Conservation (phyloP, 2,888 invertebrate genomes). For the Cephus spinipes region DNA sequence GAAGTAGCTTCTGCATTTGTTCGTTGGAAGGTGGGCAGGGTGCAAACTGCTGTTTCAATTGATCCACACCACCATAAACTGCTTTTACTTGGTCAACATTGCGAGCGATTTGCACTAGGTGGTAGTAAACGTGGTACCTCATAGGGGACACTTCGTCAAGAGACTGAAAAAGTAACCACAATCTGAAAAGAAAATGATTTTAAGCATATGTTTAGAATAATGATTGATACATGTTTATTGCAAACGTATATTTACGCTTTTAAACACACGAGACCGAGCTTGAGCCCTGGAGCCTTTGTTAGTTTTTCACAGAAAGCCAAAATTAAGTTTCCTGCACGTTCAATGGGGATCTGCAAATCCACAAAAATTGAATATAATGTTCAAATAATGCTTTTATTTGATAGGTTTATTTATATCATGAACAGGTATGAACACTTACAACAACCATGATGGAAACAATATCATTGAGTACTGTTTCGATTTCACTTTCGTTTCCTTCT, state of each 20-base stretch:
- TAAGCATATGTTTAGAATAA: slow-evolving; percentile 46
- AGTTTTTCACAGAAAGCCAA: slow-evolving; percentile 93
- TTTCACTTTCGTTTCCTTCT: slow-evolving; percentile 86
- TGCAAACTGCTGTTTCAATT: slow-evolving; percentile 83
- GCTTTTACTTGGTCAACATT: slow-evolving; percentile 87
- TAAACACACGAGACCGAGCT: slow-evolving; percentile 83
- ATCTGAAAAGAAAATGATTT: slow-evolving; percentile 69
- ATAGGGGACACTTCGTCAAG: slow-evolving; percentile 85
- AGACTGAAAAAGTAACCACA: slow-evolving; percentile 94
- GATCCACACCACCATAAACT: slow-evolving; percentile 87
- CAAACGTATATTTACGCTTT: slow-evolving; percentile 78
- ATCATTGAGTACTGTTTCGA: slow-evolving; percentile 94
- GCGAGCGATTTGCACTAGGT: slow-evolving; percentile 89
- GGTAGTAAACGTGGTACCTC: slow-evolving; percentile 93
- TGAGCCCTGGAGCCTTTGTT: slow-evolving; percentile 85
- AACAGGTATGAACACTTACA: slow-evolving; percentile 68
- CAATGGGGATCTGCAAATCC: slow-evolving; percentile 78
- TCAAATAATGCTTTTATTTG: not conserved
- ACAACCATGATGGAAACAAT: slow-evolving; percentile 96
- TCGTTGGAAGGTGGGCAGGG: slow-evolving; percentile 86
- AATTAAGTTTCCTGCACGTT: slow-evolving; percentile 89
- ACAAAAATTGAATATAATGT: slow-evolving; percentile 2
- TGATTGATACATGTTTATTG: not conserved
- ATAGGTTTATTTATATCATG: not conserved
- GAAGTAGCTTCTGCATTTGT: slow-evolving; percentile 91